These are phyloP conservation scores for Daphoenositta chrysoptera DNA, from an alignment of 2,113 vertebrate genomes.

Conservation along the genomic window DNA sequence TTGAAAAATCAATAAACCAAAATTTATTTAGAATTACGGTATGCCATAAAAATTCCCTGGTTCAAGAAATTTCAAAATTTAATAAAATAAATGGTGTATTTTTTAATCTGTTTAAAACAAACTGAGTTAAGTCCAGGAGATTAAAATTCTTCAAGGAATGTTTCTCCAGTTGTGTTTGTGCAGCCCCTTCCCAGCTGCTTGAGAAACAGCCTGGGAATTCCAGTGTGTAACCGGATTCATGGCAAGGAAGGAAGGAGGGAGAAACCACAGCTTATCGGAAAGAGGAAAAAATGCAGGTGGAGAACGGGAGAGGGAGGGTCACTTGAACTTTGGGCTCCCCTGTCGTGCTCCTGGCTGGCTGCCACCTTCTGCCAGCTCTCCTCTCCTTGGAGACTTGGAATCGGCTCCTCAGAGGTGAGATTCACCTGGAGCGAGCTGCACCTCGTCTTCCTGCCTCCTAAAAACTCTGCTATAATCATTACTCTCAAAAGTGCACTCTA, in stretches of 20 bases:
- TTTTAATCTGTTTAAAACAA: not conserved
- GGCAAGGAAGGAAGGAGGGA: not conserved
- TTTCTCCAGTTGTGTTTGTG: not conserved
- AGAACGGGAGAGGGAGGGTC: fast-evolving
- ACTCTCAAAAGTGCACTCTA: conserved; percentile 23
- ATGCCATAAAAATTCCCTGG: not conserved
- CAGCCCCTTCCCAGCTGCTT: not conserved
- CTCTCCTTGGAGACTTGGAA: not conserved
- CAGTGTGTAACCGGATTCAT: not conserved
- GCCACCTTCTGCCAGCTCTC: not conserved
- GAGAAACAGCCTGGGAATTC: not conserved
- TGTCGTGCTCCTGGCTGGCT: not conserved
- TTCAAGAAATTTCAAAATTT: not conserved
- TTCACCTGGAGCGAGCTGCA: not conserved
- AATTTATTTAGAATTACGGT: not conserved
- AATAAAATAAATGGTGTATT: not conserved
- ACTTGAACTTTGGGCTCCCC: not conserved
- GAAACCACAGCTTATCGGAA: not conserved
- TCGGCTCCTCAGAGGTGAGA: not conserved
- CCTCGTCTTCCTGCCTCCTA: not conserved
- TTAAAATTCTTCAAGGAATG: not conserved
- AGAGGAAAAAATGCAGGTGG: not conserved
- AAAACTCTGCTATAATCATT: not conserved
- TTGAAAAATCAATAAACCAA: not conserved
- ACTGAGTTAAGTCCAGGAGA: not conserved